Base-by-base conservation (phyloP, 1,140 invertebrate genomes). In the Sipha flava region DNA sequence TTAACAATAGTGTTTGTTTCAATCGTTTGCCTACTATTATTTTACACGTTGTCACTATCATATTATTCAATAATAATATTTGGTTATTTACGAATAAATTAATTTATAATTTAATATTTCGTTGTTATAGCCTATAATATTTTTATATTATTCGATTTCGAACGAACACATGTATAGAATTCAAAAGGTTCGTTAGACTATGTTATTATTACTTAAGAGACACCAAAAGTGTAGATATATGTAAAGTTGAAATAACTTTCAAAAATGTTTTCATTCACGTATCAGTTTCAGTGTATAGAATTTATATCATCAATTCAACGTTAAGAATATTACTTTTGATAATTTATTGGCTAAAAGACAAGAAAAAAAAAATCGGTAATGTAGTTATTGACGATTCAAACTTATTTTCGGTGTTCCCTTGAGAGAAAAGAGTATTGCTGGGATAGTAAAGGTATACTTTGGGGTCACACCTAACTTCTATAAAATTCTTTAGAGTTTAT, bases 341-440 rank as follows among this genome's bases (percentile, higher is more conserved):
- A 66, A 66, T 66, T 66, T 66, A 66, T 66, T 66, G 64, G 43
- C 64, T 66, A 43, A 23, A 66, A 66, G 4, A 43, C 34, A 66
- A 43, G 12, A 43, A 66, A 1, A 54, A 54, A 66, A 66, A 43
- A 66, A 43, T 40, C 34, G 14, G 64, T 66, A 66, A 66, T 43
- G 37, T 66, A 66, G 37, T 66, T 66, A 66, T 66, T 66, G 64
- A 66, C 34, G 37, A 43, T 66, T 66, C 64, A 66, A 66, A 66
- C 21, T 66, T 66, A 66, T 43, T 66, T n/a, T 66, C 14, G 34
- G 12, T 66, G 31, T 14, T 66, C 64, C 64, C 34, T 66, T 5
- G 64, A 23, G 37, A 23, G 21, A 43, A 66, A 66, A 66, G n/a
- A 23, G 64, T 66, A 66, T 66, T 66, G 21, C 64, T 23, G 34